phyloP scores from a whole-genome alignment of 1,140 invertebrate species.

The Samia ricini region DNA sequence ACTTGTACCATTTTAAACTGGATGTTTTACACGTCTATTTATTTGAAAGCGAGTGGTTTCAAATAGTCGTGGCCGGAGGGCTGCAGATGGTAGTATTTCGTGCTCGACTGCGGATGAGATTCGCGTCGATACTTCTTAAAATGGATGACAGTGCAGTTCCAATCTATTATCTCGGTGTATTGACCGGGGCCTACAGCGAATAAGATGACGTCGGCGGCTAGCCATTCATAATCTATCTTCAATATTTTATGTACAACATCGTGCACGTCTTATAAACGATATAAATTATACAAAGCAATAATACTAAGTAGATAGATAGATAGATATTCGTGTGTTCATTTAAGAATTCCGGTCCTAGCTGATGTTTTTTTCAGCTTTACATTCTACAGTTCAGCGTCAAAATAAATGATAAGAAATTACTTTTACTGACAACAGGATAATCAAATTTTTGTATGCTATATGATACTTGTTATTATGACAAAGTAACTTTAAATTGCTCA shows the following conservation, averaged over 20 bases:
- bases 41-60: constrained; percentile 13
- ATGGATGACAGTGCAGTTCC: constrained; percentile 45
- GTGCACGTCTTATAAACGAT: background rate
- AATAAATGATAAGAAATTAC: too few species aligned
- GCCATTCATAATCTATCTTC: background rate
- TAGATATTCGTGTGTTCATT: background rate
- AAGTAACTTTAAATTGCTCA: constrained; percentile 2
- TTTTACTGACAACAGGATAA: too few species aligned
- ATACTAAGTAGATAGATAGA: background rate
- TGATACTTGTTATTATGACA: constrained; percentile 18
- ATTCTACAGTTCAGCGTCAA: background rate
- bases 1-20: background rate
- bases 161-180: constrained; percentile 33
- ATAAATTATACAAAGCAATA: background rate
- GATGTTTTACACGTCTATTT: constrained; percentile 3
- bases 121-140: constrained; percentile 32
- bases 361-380: background rate
- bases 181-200: constrained; percentile 26
- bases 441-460: too few species aligned
- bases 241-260: background rate
- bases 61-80: constrained; percentile 16
- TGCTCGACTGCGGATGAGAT: constrained; percentile 24
- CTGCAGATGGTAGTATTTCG: constrained; percentile 19
- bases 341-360: background rate
- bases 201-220: background rate